A percentile compares a stretch with the other conserved stretches of the same genome.
These are phyloP conservation scores for Perizoma flavofasciatum DNA, from an alignment of 2,888 invertebrate genomes.

Conservation along the genomic window DNA sequence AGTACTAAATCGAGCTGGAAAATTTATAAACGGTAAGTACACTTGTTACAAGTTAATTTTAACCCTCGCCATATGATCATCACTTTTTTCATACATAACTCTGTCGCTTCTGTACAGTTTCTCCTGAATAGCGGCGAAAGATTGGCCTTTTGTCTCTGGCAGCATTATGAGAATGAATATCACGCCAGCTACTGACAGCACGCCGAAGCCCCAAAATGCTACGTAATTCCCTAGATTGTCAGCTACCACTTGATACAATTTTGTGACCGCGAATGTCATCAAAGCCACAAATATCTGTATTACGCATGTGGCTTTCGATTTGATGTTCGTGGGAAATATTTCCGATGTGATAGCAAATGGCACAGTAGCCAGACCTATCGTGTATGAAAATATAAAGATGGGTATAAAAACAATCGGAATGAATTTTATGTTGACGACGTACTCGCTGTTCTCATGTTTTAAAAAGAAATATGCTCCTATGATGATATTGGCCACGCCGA, in stretches of 20 bases:
- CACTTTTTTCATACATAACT: constrained; percentile 66
- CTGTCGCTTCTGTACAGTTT: constrained; percentile 67
- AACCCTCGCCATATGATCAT: constrained; percentile 63
- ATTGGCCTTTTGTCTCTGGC: constrained; percentile 86
- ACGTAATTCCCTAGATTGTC: constrained; percentile 78
- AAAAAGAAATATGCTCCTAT: constrained; percentile 83
- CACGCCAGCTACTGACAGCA: constrained; percentile 77
- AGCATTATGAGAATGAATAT: constrained; percentile 78
- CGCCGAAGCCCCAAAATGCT: constrained; percentile 83
- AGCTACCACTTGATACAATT: constrained; percentile 82
- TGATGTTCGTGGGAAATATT: constrained; percentile 85
- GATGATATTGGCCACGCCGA: constrained; percentile 78
- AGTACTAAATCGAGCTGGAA: constrained; percentile 20
- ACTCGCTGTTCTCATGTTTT: constrained; percentile 72
- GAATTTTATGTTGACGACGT: constrained; percentile 75
- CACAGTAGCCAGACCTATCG: constrained; percentile 85
- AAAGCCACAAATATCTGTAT: constrained; percentile 85
- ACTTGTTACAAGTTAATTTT: constrained; percentile 58
- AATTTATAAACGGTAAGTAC: constrained; percentile 12
- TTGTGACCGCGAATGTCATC: constrained; percentile 84
- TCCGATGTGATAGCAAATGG: constrained; percentile 86
- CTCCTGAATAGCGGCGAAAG: constrained; percentile 83
- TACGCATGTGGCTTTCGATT: constrained; percentile 86
- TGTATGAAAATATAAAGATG: constrained; percentile 85
- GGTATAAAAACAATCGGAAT: constrained; percentile 84